Evolutionary conservation across 1,140 invertebrate species (phyloP).

Genomic region (Triops cancriformis): DNA sequence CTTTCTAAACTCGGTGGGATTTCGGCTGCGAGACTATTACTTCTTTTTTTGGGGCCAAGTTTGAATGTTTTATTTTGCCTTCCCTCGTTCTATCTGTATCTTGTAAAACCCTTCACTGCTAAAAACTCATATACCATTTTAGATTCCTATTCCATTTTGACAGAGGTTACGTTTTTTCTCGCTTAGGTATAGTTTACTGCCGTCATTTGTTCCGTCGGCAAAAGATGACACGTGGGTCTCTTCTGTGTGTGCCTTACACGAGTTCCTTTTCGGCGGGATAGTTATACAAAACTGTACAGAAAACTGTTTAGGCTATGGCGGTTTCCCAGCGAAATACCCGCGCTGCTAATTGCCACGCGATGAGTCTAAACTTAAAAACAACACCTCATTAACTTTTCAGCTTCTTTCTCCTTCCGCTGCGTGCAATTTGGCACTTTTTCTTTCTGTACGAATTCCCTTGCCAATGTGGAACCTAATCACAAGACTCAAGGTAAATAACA

Average conservation of each 20-base stretch:
- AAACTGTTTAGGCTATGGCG: conserved; percentile 1
- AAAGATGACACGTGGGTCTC: conserved; percentile 5
- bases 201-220: not conserved
- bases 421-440: too few species aligned
- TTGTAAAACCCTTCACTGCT: not conserved
- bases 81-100: too few species aligned
- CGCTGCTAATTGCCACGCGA: not conserved
- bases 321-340: not conserved
- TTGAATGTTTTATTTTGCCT: too few species aligned
- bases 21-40: not conserved
- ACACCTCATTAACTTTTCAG: too few species aligned
- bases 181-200: not conserved
- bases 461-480: too few species aligned
- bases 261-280: too few species aligned
- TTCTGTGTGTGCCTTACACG: not conserved
- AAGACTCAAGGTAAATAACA: too few species aligned
- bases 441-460: too few species aligned
- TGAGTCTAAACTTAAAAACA: not conserved
- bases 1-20: not conserved
- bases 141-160: not conserved
- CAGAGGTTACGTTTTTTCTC: not conserved
- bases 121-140: not conserved
- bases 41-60: too few species aligned
- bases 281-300: too few species aligned
- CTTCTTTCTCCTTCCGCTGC: too few species aligned